Percentiles rank a stretch among this genome's conserved stretches.
Conservation (phyloP, 2,113 vertebrate genomes). For the Melanotaenia duboulayi region DNA sequence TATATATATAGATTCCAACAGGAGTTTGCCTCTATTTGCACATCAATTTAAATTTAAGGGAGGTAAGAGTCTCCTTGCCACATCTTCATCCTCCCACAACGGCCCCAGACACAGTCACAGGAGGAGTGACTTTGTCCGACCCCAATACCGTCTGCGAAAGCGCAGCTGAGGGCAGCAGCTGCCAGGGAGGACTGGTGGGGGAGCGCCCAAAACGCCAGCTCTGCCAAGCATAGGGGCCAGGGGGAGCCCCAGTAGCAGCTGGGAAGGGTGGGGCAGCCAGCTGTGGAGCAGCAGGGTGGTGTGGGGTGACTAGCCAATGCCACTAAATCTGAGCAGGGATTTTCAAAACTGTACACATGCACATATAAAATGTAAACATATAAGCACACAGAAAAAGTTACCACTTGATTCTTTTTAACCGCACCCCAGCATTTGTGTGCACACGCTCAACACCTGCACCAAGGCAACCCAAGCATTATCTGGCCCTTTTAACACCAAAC, state of each 20-base stretch:
- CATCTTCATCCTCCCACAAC: conserved; percentile 67
- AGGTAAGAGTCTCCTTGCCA: conserved; percentile 66
- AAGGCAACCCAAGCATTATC: conserved; percentile 42
- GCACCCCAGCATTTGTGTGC: conserved; percentile 9
- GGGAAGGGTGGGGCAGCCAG: conserved; percentile 83
- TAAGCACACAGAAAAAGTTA: conserved; percentile 29
- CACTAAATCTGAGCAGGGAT: conserved; percentile 68
- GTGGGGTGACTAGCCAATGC: conserved; percentile 73
- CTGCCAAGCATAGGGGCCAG: conserved; percentile 79
- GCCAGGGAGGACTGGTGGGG: conserved; percentile 82
- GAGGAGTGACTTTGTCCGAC: conserved; percentile 85
- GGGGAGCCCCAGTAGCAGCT: conserved; percentile 85
- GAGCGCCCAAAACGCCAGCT: conserved; percentile 75
- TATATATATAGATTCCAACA: neutral
- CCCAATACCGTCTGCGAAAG: conserved; percentile 79
- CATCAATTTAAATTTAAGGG: conserved; percentile 30
- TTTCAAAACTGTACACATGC: conserved; percentile 33
- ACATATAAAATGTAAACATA: conserved; percentile 20
- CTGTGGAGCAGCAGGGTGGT: conserved; percentile 85
- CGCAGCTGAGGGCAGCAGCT: conserved; percentile 80
- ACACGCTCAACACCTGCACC: conserved; percentile 35
- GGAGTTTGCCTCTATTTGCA: neutral
- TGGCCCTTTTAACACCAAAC: conserved; percentile 67
- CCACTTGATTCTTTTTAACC: conserved; percentile 9
- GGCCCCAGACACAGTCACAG: conserved; percentile 78